Evolutionary conservation across 1,140 invertebrate genomes (phyloP).

Genomic region (Ceratina australensis): DNA sequence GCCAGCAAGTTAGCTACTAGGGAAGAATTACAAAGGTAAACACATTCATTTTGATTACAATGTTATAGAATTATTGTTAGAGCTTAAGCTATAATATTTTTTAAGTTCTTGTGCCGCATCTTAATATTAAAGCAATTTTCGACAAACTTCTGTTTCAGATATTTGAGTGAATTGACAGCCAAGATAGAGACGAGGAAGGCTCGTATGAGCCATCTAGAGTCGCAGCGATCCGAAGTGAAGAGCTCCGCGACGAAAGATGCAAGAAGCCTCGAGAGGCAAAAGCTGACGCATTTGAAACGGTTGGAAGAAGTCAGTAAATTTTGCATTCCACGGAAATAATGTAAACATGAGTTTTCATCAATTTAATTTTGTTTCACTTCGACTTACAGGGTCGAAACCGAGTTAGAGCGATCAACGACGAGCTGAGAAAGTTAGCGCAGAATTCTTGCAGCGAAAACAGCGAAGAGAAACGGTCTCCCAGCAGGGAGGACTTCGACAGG

Average conservation of each 20-base stretch:
- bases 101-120: neutral
- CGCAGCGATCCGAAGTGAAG: conserved; percentile 83
- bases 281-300: conserved; percentile 81
- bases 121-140: too few species aligned
- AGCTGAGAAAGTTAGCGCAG: conserved; percentile 81
- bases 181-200: conserved; percentile 83
- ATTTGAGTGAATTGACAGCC: conserved; percentile 83
- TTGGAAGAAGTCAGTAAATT: conserved; percentile 81
- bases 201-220: conserved; percentile 84
- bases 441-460: conserved; percentile 77
- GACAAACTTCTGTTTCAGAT: conserved; percentile 66
- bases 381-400: conserved; percentile 77
- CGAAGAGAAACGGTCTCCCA: conserved; percentile 82
- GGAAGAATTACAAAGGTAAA: conserved; percentile 88
- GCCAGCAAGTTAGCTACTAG: conserved; percentile 89
- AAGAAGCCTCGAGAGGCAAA: conserved; percentile 83
- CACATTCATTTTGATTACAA: neutral
- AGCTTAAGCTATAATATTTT: neutral
- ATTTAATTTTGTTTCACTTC: conserved; percentile 25
- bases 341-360: neutral
- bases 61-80: neutral
- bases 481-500: conserved; percentile 91
- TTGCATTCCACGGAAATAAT: neutral
- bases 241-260: conserved; percentile 83
- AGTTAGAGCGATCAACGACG: conserved; percentile 82